Evolutionary conservation across 2,113 vertebrate species (phyloP).

Genomic region (Equus quagga): DNA sequence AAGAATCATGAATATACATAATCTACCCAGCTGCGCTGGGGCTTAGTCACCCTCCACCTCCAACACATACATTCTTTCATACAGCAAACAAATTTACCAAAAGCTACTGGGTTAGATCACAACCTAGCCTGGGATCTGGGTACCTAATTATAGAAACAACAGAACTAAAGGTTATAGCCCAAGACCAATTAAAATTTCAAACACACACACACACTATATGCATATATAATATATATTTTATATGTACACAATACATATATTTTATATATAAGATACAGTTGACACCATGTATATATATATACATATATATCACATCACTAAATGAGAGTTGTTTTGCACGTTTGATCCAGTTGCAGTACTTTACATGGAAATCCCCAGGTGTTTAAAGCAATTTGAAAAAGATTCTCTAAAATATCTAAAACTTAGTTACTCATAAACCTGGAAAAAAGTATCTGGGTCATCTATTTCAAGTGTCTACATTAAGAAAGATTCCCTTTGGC

Average conservation of each 20-base stretch:
- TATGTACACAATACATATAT: background rate
- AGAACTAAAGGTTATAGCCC: background rate
- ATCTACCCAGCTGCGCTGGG: background rate
- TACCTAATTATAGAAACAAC: background rate
- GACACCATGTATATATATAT: background rate
- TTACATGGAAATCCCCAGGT: background rate
- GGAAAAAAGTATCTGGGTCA: background rate
- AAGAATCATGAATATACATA: background rate
- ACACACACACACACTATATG: background rate
- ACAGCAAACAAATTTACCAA: background rate
- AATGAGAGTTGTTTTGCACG: background rate
- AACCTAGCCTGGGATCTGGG: background rate
- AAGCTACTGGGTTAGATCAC: background rate
- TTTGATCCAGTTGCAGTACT: background rate
- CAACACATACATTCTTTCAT: background rate
- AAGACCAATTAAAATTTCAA: background rate
- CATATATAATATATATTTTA: too few species aligned
- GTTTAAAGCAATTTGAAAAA: slow-evolving; percentile 33
- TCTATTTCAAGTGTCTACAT: background rate
- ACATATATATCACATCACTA: background rate
- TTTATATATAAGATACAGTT: background rate
- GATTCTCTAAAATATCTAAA: background rate
- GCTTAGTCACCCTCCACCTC: background rate
- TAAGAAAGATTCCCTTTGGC: slow-evolving; percentile 9
- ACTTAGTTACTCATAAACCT: background rate